phyloP scores from a whole-genome alignment of 2,113 vertebrate species.

The Prunella fulvescens region DNA sequence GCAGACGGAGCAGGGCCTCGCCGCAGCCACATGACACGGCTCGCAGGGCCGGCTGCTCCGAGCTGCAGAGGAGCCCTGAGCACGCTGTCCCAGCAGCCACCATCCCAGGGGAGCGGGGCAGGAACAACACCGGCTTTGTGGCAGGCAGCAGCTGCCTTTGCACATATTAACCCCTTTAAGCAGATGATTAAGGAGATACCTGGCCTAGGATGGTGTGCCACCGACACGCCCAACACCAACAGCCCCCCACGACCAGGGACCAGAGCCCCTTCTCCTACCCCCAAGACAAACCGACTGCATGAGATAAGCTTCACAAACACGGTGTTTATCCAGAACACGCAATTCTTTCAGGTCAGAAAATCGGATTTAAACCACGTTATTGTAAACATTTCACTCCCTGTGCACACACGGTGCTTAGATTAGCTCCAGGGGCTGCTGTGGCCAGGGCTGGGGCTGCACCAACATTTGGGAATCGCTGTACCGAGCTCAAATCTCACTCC shows the following conservation, averaged over 20 bases:
- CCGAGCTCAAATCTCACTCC: background rate
- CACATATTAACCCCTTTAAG: background rate
- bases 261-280: background rate
- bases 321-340: background rate
- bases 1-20: background rate
- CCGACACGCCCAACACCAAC: fast-evolving
- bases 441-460: background rate
- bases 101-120: background rate
- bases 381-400: background rate
- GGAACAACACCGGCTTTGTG: constrained; percentile 2
- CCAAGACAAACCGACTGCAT: fast-evolving
- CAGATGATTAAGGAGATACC: background rate
- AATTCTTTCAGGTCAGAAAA: background rate
- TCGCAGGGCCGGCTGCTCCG: background rate
- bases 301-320: background rate
- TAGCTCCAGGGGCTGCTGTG: background rate
- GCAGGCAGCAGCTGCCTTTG: background rate
- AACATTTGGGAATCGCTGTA: background rate
- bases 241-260: fast-evolving
- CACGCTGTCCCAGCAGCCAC: background rate
- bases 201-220: background rate
- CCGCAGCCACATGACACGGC: background rate
- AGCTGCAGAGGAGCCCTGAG: background rate
- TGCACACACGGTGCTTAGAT: fast-evolving
- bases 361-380: background rate